A percentile compares a stretch with the other conserved stretches of the same genome.
phyloP scores from a whole-genome alignment of 2,888 invertebrate genomes.

The Spisula solida region DNA sequence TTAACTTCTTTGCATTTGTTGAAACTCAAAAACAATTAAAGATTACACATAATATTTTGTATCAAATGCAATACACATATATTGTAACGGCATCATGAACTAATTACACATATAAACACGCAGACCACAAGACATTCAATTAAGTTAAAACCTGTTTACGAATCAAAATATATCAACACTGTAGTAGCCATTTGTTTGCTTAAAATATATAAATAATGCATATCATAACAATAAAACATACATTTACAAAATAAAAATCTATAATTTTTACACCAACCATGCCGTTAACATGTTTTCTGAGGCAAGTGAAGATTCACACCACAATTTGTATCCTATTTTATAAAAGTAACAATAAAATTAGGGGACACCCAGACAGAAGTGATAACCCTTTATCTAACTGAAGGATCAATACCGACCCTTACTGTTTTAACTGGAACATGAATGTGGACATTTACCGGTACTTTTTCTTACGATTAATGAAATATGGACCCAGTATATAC shows the following conservation, averaged over 20 bases:
- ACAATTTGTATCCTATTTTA: not conserved
- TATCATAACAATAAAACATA: constrained; percentile 13
- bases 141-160: not conserved
- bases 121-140: not conserved
- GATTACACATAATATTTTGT: not conserved
- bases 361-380: too few relatives aligned
- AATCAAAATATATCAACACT: not conserved
- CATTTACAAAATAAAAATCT: constrained; percentile 15
- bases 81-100: not conserved
- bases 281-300: not conserved
- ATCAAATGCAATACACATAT: not conserved
- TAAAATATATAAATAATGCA: constrained; percentile 11
- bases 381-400: too few relatives aligned
- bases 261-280: not conserved
- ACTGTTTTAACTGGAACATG: too few relatives aligned
- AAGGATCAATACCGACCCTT: too few relatives aligned
- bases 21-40: not conserved
- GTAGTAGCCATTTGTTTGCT: constrained; percentile 13
- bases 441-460: too few relatives aligned
- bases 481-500: too few relatives aligned
- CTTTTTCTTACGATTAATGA: too few relatives aligned
- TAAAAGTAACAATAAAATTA: too few relatives aligned
- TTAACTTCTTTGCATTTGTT: not conserved
- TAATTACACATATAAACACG: not conserved
- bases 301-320: not conserved